Conservation (phyloP, 2,797 vertebrate genomes). For the Threskiornis aethiopicus region DNA sequence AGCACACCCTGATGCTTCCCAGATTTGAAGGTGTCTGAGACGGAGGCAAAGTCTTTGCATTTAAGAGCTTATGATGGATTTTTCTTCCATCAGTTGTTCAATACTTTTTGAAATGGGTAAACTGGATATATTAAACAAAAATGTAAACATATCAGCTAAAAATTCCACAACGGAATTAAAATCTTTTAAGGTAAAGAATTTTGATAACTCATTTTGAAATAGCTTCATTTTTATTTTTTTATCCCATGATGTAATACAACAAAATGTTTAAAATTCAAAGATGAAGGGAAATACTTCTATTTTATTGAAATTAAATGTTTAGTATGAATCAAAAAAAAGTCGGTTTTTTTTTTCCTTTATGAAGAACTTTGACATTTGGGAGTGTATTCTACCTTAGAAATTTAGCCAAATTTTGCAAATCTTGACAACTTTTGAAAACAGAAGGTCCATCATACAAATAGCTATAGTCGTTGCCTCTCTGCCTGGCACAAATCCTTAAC, state of each 20-base stretch:
- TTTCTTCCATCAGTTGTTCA: neutral
- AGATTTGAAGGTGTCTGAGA: neutral
- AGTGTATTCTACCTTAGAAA: neutral
- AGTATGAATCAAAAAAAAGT: neutral
- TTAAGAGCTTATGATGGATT: neutral
- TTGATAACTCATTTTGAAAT: neutral
- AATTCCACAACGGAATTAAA: neutral
- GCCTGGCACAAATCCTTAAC: neutral
- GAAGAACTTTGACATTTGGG: neutral
- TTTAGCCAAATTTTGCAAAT: neutral
- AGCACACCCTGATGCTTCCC: neutral
- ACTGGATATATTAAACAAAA: neutral
- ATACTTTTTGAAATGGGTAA: neutral
- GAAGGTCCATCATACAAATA: neutral
- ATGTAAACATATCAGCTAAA: neutral
- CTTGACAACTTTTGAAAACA: neutral
- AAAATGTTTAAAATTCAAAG: neutral
- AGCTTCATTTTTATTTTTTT: neutral
- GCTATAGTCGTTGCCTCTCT: neutral
- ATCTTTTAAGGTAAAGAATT: neutral
- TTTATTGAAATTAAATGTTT: neutral
- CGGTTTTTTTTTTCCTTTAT: neutral
- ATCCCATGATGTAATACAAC: fast-evolving
- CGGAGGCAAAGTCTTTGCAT: neutral
- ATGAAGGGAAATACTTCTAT: neutral